phyloP scores from a whole-genome alignment of 2,797 vertebrate species.

The Hydrophis major region DNA sequence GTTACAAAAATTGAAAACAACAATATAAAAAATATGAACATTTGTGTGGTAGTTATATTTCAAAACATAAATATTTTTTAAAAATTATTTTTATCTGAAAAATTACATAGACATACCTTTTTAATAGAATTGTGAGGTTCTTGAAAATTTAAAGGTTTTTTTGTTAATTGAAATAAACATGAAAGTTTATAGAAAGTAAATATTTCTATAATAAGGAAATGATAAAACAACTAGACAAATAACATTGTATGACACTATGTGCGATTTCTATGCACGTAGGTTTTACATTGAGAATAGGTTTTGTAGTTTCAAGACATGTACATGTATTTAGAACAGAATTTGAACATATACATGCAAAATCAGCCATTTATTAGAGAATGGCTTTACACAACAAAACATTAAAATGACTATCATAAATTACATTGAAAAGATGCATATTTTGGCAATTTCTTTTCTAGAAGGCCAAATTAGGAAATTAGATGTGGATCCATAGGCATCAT shows the following conservation, averaged over 20 bases:
- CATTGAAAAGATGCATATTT: slow-evolving; percentile 45
- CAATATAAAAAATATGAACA: background rate
- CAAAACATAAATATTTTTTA: background rate
- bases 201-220: slow-evolving; percentile 19
- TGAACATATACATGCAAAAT: slow-evolving; percentile 22
- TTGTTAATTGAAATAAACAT: background rate
- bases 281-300: slow-evolving; percentile 42
- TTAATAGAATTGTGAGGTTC: background rate
- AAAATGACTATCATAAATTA: slow-evolving; percentile 52
- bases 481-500: slow-evolving; percentile 24
- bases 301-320: slow-evolving; percentile 36
- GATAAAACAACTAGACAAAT: slow-evolving; percentile 41
- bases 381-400: slow-evolving; percentile 49
- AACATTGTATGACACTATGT: slow-evolving; percentile 29
- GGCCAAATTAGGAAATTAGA: slow-evolving; percentile 60
- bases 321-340: slow-evolving; percentile 44
- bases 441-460: slow-evolving; percentile 62
- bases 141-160: background rate
- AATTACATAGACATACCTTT: background rate
- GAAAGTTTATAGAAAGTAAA: background rate
- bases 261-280: slow-evolving; percentile 43
- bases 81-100: background rate
- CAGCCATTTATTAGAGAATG: slow-evolving; percentile 71
- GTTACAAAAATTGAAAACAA: background rate
- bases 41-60: background rate